phyloP scores from a whole-genome alignment of 1,140 invertebrate species.

The Drosophila ogumai region DNA sequence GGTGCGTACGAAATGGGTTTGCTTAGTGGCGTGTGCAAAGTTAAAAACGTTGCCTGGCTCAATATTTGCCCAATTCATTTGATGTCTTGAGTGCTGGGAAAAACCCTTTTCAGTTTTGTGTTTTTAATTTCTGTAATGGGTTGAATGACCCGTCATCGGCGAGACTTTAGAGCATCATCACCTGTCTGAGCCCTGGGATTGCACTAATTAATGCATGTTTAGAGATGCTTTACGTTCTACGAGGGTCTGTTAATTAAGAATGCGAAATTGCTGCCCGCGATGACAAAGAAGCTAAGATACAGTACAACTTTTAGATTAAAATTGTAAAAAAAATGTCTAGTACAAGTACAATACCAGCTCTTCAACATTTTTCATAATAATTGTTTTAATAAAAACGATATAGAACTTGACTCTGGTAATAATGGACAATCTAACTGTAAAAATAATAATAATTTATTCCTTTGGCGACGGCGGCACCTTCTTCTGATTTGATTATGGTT shows the following conservation, averaged over 20 bases:
- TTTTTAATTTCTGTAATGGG: slow-evolving; percentile 27
- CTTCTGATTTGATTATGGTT: slow-evolving; percentile 65
- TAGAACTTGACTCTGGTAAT: background rate
- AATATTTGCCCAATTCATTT: slow-evolving; percentile 64
- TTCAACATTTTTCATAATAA: background rate
- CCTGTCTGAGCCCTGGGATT: slow-evolving; percentile 53
- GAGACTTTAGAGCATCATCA: slow-evolving; percentile 25
- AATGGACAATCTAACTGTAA: background rate
- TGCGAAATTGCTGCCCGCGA: slow-evolving; percentile 15
- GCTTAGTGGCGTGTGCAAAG: slow-evolving; percentile 56
- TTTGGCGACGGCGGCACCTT: slow-evolving; percentile 53
- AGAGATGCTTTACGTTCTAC: slow-evolving; percentile 35
- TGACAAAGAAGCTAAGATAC: slow-evolving; percentile 45
- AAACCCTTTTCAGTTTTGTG: slow-evolving; percentile 22
- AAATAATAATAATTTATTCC: slow-evolving; percentile 1
- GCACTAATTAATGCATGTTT: slow-evolving; percentile 41
- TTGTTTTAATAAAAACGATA: background rate
- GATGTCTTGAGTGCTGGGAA: slow-evolving; percentile 42
- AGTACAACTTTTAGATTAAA: background rate
- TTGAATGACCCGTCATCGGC: slow-evolving; percentile 53
- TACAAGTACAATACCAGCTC: background rate
- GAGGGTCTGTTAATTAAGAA: slow-evolving; percentile 55
- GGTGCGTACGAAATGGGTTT: slow-evolving; percentile 57
- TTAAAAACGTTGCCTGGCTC: slow-evolving; percentile 52
- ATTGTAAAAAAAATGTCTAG: background rate